These are phyloP conservation scores for Equus przewalskii DNA, from an alignment of 2,113 vertebrate genomes.

Conservation along the genomic window DNA sequence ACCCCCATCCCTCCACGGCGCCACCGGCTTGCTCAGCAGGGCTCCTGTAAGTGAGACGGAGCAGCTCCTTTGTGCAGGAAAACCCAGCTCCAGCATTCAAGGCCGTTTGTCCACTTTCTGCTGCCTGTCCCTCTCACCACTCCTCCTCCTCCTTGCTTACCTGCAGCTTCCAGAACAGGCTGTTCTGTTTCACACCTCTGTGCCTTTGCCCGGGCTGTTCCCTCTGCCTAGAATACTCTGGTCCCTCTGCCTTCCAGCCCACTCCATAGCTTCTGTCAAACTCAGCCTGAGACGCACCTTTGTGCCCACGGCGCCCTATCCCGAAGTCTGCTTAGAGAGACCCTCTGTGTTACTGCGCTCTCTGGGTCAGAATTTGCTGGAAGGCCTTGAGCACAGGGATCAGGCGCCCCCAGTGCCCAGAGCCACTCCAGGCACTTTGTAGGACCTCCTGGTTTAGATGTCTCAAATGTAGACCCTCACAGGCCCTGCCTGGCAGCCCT, in stretches of 20 bases:
- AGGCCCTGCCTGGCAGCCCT: neutral
- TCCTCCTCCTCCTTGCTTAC: neutral
- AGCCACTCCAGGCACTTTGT: neutral
- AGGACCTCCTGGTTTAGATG: neutral
- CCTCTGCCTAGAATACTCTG: constrained; percentile 12
- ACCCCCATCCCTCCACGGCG: neutral
- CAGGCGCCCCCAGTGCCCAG: neutral
- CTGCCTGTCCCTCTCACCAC: neutral
- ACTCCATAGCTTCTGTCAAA: neutral
- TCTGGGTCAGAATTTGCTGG: neutral
- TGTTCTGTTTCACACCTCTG: neutral
- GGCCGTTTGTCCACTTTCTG: neutral
- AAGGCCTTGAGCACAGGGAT: neutral
- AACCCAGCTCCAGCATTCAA: neutral
- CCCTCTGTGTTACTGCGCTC: neutral
- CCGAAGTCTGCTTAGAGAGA: neutral
- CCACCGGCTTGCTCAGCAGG: neutral
- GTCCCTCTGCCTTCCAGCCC: neutral
- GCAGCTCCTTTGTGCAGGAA: neutral
- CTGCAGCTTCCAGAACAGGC: neutral
- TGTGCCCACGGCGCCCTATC: neutral
- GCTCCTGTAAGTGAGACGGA: neutral
- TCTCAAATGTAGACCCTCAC: neutral
- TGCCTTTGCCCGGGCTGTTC: neutral
- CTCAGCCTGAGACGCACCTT: neutral